Base-by-base conservation (phyloP, 2,113 vertebrate genomes). In the Myodes glareolus region DNA sequence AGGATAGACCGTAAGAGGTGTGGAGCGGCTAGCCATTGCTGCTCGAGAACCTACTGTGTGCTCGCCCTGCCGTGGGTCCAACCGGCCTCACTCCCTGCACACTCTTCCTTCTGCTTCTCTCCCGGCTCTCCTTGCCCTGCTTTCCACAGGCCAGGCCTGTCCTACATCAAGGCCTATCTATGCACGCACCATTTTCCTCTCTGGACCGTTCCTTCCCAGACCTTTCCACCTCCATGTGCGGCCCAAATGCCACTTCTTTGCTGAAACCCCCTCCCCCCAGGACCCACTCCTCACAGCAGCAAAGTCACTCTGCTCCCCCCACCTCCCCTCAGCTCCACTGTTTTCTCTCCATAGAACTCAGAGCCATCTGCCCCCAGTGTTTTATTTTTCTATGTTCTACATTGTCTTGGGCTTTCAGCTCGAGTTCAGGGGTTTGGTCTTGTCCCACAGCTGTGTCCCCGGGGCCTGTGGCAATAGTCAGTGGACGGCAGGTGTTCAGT, bases 21-120 rank as follows among this genome's bases (percentile, higher is more conserved):
- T 4, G 4, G 25, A 67, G 29, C 25, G 25, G 19, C 36, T 42
- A 45, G 17, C 6, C 29, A 0, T 25, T 25, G 39, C 14, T 39
- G 17, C 50, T 68, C 75, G 76, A 78, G 47, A 7, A 7, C 39
- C 31, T 50, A 12, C 25, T 68, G 12, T 92, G 67, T 42, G 19
- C 16, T 13, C 31, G 39, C 11, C 2, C 31, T 5, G 0, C 19
- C 29, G 31, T 80, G 4, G 13, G n/a, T 61, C 52, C n/a, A 67
- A 55, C n/a, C 81, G 86, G 50, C 39, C 10, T 81, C 61, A 16
- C 2, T 36, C 65, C 7, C 17, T 9, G 4, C 27, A 42, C 52
- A 29, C 3, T n/a, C 0, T n/a, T 10, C 2, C 2, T 13, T 14
- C 27, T 42, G 55, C 4, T 1, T 72, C 55, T 39, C 9, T 21